Base-by-base conservation (phyloP, 1,140 invertebrate species). In the Drosophila teissieri region DNA sequence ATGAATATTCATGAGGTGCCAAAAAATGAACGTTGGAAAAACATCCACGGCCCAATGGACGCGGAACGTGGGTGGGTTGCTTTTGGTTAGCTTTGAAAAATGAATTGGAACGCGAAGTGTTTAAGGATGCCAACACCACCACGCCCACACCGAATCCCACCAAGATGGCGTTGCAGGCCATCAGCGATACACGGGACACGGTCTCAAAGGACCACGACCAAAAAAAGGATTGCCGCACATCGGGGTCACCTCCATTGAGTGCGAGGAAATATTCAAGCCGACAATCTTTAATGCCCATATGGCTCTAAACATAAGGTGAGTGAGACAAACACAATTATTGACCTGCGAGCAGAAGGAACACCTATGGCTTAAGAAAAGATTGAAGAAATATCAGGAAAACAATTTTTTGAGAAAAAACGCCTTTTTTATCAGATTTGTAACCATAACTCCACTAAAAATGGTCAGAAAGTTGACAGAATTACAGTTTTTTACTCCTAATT, bases 1-100 rank as follows among this genome's bases (percentile, higher is more conserved):
- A 86, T 88, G 83, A 86, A 86, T 86, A 86, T 86, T 86, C 83
- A 86, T 86, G 83, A 88, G 83, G 52, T 83, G 79, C 75, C 82
- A 77, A 60, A 86, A 86, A 88, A 82, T 67, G 76, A 84, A 77
- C 72, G 65, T 27, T 51, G 61, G 42, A 42, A 69, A 62, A 48
- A 68, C 37, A 54, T 51, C 19, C 40, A 57, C 22, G 24, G 22
- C 22, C 39, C 39, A 65, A 39, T 22, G 69, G 37, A 22, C 19
- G 19, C 2, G 19, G 19, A 7, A 4, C 39, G 11, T 34, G 24
- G 61, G n/a, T 8, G 52, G 17, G 36, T 7, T 52, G 14, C 37
- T 36, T 60, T 31, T 34, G 56, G 68, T 34, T 55, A 42, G 46
- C 70, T 64, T 74, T 74, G 70, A 74, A 75, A 74, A 75, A 75